Base-by-base conservation (phyloP, 1,140 invertebrate species). In the Gryllus bimaculatus region DNA sequence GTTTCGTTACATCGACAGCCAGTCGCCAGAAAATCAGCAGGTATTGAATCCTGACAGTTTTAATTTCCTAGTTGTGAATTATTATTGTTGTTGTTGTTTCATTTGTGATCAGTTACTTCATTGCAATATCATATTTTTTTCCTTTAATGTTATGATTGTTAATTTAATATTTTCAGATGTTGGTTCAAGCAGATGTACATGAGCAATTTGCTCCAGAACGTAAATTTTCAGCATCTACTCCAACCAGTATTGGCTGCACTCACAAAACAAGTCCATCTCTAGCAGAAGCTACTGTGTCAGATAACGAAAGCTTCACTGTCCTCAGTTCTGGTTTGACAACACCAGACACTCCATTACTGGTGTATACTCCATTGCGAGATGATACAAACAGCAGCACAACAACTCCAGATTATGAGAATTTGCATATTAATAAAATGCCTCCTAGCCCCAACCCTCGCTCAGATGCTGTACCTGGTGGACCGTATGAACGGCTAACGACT, bases 1-100 rank as follows among this genome's bases (percentile, higher is more conserved):
- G 78, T 82, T 89, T 48, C 82, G 87, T 74, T 89, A 88, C 82
- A 89, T 89, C 79, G 88, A 89, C 82, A 89, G 88, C 81, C 88
- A 89, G 82, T 89, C 88, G 82, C 88, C 88, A 13, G 88, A 89
- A 26, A 78, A 78, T 81, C 87, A 77, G 76, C 76, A 88, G 85
- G 86, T 87, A 79, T 39, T 39, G 26, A 39, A 2, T 39, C 26
- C 26, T 39, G 26, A 39, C 26, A 39, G 26, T 1, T 39, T 39
- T 39, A 39, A 39, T 39, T 39, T 39, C 26, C 26, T 39, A 39
- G 26, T 39, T 39, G 26, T 39, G 26, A 39, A 2, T 39, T 39
- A 5, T 39, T 39, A 2, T 39, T 39, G 26, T 39, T 39, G 26
- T 39, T 39, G 26, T 39, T 39, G 5, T 39, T 39, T 39, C 26